Conservation (phyloP, 1,140 invertebrate genomes). For the Drosophila quadrilineata region DNA sequence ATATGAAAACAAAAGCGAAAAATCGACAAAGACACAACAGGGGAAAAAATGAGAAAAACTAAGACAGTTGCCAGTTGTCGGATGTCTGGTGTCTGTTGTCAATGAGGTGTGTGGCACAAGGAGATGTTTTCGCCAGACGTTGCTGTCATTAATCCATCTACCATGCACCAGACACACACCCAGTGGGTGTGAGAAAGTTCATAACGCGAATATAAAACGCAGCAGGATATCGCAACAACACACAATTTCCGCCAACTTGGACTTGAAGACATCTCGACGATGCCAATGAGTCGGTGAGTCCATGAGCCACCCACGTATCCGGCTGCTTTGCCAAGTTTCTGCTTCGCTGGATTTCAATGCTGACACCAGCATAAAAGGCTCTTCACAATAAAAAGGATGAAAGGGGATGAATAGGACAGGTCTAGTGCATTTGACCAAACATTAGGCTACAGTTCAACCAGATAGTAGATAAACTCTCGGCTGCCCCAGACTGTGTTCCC, state of each 20-base stretch:
- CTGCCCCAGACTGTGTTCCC: constrained; percentile 5
- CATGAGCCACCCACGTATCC: constrained; percentile 50
- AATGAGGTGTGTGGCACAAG: too few relatives aligned
- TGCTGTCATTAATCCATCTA: constrained; percentile 67
- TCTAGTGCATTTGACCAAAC: constrained; percentile 37
- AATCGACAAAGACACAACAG: constrained; percentile 19
- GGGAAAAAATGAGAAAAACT: constrained; percentile 34
- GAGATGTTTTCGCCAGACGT: constrained; percentile 65
- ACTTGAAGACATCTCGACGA: constrained; percentile 55
- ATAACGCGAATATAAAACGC: constrained; percentile 79
- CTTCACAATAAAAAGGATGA: constrained; percentile 4
- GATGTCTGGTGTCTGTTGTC: not conserved
- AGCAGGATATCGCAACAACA: constrained; percentile 80
- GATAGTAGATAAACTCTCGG: too few relatives aligned
- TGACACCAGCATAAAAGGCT: constrained; percentile 30
- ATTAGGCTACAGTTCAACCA: constrained; percentile 11
- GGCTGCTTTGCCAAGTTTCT: constrained; percentile 74
- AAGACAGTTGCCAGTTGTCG: constrained; percentile 16
- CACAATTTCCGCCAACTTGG: constrained; percentile 79
- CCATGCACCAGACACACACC: constrained; percentile 34
- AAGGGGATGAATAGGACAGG: constrained; percentile 27
- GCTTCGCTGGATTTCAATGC: constrained; percentile 65
- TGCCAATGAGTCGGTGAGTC: not conserved
- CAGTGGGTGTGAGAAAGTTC: too few relatives aligned
- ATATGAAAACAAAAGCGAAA: constrained; percentile 42